Conservation (phyloP, 1,140 invertebrate species). For the Dendrolimus kikuchii region DNA sequence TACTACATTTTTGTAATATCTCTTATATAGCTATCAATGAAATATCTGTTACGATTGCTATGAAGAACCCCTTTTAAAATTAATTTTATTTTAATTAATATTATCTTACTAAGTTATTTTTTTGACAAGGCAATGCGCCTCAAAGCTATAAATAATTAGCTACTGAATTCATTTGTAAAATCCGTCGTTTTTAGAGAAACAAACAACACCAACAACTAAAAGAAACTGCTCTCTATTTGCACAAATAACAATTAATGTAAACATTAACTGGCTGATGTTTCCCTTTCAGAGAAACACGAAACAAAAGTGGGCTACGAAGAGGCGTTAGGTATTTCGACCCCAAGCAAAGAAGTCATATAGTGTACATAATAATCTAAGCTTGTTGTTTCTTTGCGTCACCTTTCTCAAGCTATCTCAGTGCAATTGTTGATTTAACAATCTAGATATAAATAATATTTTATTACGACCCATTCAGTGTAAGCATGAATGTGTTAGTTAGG, state of each 20-base stretch:
- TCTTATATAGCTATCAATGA: background rate
- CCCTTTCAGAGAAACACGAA: constrained; percentile 61
- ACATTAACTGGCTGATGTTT: no score
- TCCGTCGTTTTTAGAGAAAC: no score
- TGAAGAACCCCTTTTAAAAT: constrained; percentile 4
- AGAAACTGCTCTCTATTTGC: no score
- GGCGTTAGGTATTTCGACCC: constrained; percentile 91
- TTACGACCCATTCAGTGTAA: background rate
- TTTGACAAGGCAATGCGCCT: constrained; percentile 4
- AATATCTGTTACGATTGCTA: background rate
- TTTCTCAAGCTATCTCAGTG: constrained; percentile 49
- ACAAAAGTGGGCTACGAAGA: constrained; percentile 79
- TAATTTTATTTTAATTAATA: background rate
- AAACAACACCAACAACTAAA: no score
- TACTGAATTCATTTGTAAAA: no score
- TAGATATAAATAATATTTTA: constrained; percentile 46
- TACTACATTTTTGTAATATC: no score
- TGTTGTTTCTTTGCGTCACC: constrained; percentile 30
- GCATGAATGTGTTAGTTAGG: constrained; percentile 5
- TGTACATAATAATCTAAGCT: constrained; percentile 29
- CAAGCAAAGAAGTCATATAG: constrained; percentile 87
- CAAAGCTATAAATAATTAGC: no score
- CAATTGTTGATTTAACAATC: constrained; percentile 63
- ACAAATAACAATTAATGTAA: no score
- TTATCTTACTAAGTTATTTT: constrained; percentile 7